These are phyloP conservation scores for Chaitophorus viminalis DNA, from an alignment of 2,888 invertebrate species.

Conservation along the genomic window DNA sequence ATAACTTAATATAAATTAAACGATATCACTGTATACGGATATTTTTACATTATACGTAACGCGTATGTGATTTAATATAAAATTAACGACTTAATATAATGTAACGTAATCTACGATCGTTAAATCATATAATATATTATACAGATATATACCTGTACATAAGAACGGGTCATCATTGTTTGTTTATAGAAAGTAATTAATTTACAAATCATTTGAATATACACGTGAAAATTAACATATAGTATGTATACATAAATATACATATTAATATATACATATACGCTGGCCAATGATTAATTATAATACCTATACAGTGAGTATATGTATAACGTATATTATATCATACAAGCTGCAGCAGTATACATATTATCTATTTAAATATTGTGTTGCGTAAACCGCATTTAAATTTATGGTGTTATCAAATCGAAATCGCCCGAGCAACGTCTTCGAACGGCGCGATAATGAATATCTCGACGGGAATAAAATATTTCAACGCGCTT, in stretches of 20 bases:
- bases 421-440: neutral
- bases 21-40: neutral
- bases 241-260: neutral
- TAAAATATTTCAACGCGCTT: neutral
- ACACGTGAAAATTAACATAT: slow-evolving; percentile 25
- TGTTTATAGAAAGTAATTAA: slow-evolving; percentile 12
- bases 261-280: neutral
- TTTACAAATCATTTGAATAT: slow-evolving; percentile 16
- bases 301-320: slow-evolving; percentile 2
- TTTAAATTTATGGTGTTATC: slow-evolving; percentile 29
- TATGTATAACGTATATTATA: neutral
- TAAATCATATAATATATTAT: neutral
- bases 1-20: neutral
- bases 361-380: neutral
- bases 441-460: neutral
- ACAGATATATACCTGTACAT: neutral
- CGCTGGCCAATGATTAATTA: slow-evolving; percentile 34
- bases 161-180: neutral
- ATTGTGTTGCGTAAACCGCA: neutral
- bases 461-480: neutral
- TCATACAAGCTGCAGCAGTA: neutral
- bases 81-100: neutral
- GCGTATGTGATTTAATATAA: neutral
- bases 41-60: too few relatives aligned
- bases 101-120: neutral